Evolutionary conservation across 2,113 vertebrate species (phyloP).

Genomic region (Misgurnus mizolepis): DNA sequence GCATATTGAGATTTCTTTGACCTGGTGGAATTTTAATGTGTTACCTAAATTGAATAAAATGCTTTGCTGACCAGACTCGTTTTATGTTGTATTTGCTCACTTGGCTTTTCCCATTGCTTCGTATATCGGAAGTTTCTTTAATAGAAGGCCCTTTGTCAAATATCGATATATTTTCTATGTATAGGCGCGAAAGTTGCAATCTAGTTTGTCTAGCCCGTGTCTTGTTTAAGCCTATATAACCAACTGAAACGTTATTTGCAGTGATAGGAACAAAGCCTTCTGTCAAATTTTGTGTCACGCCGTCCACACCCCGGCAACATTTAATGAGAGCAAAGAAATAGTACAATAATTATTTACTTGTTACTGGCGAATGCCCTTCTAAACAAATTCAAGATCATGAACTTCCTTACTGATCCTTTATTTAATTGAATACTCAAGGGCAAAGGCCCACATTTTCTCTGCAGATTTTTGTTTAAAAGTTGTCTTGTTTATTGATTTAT

Average conservation of each 20-base stretch:
- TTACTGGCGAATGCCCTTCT: neutral
- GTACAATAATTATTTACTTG: neutral
- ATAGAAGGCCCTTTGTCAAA: too few relatives aligned
- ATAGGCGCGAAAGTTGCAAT: too few relatives aligned
- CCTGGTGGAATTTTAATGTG: too few relatives aligned
- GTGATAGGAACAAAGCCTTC: neutral
- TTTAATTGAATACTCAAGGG: neutral
- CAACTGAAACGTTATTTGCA: neutral
- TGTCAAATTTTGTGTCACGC: neutral
- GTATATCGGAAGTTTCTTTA: too few relatives aligned
- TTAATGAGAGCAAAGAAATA: neutral
- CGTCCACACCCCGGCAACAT: neutral
- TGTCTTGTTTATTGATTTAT: neutral
- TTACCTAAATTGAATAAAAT: too few relatives aligned
- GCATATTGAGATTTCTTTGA: neutral
- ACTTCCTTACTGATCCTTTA: neutral
- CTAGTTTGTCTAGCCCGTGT: neutral
- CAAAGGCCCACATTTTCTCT: neutral
- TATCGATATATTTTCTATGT: too few relatives aligned
- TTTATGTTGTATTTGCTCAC: too few relatives aligned
- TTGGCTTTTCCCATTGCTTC: neutral
- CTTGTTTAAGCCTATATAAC: slow-evolving; percentile 2
- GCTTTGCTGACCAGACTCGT: neutral
- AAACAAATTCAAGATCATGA: neutral
- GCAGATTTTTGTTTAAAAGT: neutral